Percentiles rank a stretch among this genome's conserved stretches.
These are phyloP conservation scores for Phyllopteryx taeniolatus DNA, from an alignment of 2,113 vertebrate genomes.

Conservation along the genomic window DNA sequence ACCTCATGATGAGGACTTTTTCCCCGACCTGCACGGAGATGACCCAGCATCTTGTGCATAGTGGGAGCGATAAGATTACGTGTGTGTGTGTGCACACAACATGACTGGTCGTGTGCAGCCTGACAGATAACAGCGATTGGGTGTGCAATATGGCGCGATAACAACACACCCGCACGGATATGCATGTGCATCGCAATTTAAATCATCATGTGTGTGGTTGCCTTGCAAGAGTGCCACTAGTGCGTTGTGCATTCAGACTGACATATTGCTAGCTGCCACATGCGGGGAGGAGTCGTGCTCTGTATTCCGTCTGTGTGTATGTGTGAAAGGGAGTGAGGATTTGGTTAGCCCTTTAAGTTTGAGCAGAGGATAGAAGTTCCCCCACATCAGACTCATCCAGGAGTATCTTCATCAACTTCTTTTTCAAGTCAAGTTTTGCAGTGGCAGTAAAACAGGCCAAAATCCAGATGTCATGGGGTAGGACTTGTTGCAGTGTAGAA, in stretches of 20 bases:
- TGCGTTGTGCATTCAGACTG: slow-evolving; percentile 3
- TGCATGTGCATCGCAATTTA: slow-evolving; percentile 3
- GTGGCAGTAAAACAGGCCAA: background rate
- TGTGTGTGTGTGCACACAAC: background rate
- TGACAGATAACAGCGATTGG: slow-evolving; percentile 34
- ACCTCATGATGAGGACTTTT: slow-evolving; percentile 10
- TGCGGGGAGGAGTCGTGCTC: background rate
- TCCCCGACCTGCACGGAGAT: slow-evolving; percentile 6
- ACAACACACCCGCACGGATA: background rate
- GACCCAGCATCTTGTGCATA: slow-evolving; percentile 26
- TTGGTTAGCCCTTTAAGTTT: too few species aligned
- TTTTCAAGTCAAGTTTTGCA: too few species aligned
- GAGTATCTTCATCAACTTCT: too few species aligned
- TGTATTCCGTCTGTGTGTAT: background rate
- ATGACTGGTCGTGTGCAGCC: background rate
- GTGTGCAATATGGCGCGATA: slow-evolving; percentile 36
- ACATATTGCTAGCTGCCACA: background rate
- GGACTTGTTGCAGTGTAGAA: too few species aligned
- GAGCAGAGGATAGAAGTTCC: background rate
- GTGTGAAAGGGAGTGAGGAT: too few species aligned
- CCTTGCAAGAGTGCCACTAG: background rate
- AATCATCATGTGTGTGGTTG: background rate
- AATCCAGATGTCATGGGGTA: too few species aligned
- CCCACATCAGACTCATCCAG: background rate
- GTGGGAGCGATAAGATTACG: slow-evolving; percentile 1